phyloP scores from a whole-genome alignment of 2,797 vertebrate genomes.

The Gila robusta region DNA sequence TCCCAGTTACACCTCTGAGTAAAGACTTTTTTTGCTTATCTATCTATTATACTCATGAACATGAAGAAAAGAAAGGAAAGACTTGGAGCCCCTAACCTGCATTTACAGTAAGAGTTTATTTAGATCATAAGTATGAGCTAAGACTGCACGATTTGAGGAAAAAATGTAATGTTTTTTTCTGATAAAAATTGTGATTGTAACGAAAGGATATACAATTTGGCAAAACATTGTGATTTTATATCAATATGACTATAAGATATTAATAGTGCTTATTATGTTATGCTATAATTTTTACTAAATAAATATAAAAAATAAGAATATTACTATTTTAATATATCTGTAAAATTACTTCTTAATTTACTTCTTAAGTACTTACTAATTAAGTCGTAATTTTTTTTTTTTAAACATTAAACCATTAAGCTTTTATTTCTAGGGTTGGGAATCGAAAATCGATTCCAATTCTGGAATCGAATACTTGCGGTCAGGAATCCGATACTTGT shows the following conservation, averaged over 20 bases:
- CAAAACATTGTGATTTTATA: not conserved
- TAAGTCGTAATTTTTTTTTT: not conserved
- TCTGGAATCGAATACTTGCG: no score
- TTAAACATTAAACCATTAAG: not conserved
- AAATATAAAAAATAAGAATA: not conserved
- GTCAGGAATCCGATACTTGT: no score
- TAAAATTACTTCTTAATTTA: not conserved
- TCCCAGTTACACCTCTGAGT: not conserved
- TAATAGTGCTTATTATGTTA: not conserved
- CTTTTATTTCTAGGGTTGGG: not conserved
- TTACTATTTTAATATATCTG: not conserved
- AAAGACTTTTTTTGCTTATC: not conserved
- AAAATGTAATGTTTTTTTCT: not conserved
- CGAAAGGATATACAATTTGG: not conserved
- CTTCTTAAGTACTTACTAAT: no score
- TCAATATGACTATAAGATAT: not conserved
- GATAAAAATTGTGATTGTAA: not conserved
- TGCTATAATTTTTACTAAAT: not conserved
- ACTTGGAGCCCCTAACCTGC: conserved; percentile 83
- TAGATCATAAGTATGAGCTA: conserved; percentile 49
- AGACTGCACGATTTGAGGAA: not conserved
- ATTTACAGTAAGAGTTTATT: conserved; percentile 84
- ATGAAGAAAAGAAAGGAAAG: conserved; percentile 83
- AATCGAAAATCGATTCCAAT: no score
- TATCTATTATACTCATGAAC: conserved; percentile 58